phyloP scores from a whole-genome alignment of 2,888 invertebrate species.

The Teinopalpus imperialis region DNA sequence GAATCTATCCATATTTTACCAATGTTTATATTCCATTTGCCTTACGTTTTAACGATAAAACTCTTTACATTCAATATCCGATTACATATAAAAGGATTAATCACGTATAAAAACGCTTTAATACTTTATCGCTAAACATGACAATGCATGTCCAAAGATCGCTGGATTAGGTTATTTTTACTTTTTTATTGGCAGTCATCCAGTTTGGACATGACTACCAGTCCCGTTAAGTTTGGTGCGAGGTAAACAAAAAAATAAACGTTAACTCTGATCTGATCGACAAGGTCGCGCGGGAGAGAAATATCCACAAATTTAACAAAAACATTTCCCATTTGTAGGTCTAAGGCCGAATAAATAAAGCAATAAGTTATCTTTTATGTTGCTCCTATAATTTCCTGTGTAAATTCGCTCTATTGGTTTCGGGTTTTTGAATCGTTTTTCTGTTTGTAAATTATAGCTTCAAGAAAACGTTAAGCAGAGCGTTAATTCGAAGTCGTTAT shows the following conservation, averaged over 20 bases:
- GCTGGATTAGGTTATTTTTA: slow-evolving; percentile 28
- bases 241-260: slow-evolving; percentile 23
- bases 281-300: slow-evolving; percentile 11
- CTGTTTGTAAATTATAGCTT: slow-evolving; percentile 9
- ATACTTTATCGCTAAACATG: slow-evolving; percentile 5
- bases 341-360: slow-evolving; percentile 17
- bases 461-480: slow-evolving; percentile 15
- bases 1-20: slow-evolving; percentile 40
- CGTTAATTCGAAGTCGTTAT: slow-evolving; percentile 26
- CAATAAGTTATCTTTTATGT: slow-evolving; percentile 14
- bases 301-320: slow-evolving; percentile 18
- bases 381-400: background rate
- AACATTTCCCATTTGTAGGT: slow-evolving; percentile 18
- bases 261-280: slow-evolving; percentile 19
- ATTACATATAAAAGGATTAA: slow-evolving; percentile 6
- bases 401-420: slow-evolving; percentile 9
- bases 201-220: slow-evolving; percentile 27
- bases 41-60: slow-evolving; percentile 5
- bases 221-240: slow-evolving; percentile 15
- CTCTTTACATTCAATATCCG: slow-evolving; percentile 10
- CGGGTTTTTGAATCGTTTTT: slow-evolving; percentile 7
- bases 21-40: slow-evolving; percentile 15
- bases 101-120: background rate
- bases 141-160: slow-evolving; percentile 16
- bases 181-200: slow-evolving; percentile 32